Evolutionary conservation across 2,888 invertebrate genomes (phyloP), one percentile per base, ranked within the genome.

Genomic region (Zele albiditarsus): DNA sequence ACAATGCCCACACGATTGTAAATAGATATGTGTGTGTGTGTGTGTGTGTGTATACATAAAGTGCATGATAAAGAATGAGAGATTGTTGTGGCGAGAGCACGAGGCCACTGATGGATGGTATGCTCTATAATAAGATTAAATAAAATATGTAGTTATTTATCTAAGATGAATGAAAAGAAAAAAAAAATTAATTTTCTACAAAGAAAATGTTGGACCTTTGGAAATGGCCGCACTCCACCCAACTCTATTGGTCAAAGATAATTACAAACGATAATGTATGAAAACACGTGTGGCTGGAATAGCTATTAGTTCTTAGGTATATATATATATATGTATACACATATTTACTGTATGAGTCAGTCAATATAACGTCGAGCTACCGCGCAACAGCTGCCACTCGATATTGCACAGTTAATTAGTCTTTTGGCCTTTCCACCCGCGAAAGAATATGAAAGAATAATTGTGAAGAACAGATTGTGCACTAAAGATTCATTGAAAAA

Each of bases 211-310:
- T 66, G 58, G 25, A 42, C 53, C 57, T 42, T 66, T 1, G 14
- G 38, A 58, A 53, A 75, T 53, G 63, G 72, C 2, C 8, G 20
- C 20, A 20, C 53, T 53, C 72, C 79, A 77, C 72, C 78, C 75
- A 80, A 73, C 79, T 80, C 77, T 79, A 80, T 80, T 81, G 81
- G 81, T 68, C 71, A 71, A 77, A 81, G 81, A 81, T 82, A 83
- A 81, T 82, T 82, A 78, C 80, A 74, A 71, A 73, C 67, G 81
- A 82, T 83, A 81, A 73, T 67, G 20, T 53, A 53, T 16, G 5
- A 20, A 78, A 79, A 81, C 81, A 81, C 80, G 79, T 80, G 79
- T 82, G 81, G 80, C 79, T 79, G 80, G 80, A 82, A 81, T 81
- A 79, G 79, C 78, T 75, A 77, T 78, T 78, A 80, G 79, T 81